These are phyloP conservation scores for Crossoptilon crossoptilon DNA, from an alignment of 2,797 vertebrate genomes.

Conservation along the genomic window DNA sequence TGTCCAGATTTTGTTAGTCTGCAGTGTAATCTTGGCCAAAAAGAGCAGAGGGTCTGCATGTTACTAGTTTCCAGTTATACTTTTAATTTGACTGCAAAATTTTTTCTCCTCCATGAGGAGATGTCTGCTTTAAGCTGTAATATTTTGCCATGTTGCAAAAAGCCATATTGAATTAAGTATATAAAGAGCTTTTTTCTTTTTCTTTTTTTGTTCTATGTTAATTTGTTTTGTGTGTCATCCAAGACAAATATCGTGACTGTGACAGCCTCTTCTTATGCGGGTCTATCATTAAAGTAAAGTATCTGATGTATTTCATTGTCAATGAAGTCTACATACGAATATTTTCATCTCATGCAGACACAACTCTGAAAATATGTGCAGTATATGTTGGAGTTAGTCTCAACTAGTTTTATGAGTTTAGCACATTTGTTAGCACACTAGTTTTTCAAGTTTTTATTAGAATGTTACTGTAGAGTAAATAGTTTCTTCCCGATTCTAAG, in stretches of 20 bases:
- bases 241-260: conserved; percentile 83
- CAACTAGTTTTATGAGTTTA: conserved; percentile 38
- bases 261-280: conserved; percentile 82
- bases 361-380: conserved; percentile 43
- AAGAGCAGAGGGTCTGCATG: conserved; percentile 67
- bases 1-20: conserved; percentile 60
- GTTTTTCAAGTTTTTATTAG: conserved; percentile 52
- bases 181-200: conserved; percentile 78
- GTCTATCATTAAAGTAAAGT: conserved; percentile 80
- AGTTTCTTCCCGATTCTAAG: conserved; percentile 39
- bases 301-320: conserved; percentile 66
- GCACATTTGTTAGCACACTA: conserved; percentile 43
- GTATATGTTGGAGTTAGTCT: conserved; percentile 40
- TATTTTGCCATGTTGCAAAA: conserved; percentile 90
- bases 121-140: conserved; percentile 89
- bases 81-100: conserved; percentile 86
- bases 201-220: conserved; percentile 74
- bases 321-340: conserved; percentile 57
- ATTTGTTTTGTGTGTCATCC: conserved; percentile 77
- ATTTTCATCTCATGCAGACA: conserved; percentile 68
- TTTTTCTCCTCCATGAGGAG: conserved; percentile 93
- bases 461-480: conserved; percentile 59
- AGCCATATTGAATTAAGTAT: conserved; percentile 90
- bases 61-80: conserved; percentile 67
- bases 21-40: conserved; percentile 57